Conservation (phyloP, 1,140 invertebrate genomes). For the Drosophila ficusphila region DNA sequence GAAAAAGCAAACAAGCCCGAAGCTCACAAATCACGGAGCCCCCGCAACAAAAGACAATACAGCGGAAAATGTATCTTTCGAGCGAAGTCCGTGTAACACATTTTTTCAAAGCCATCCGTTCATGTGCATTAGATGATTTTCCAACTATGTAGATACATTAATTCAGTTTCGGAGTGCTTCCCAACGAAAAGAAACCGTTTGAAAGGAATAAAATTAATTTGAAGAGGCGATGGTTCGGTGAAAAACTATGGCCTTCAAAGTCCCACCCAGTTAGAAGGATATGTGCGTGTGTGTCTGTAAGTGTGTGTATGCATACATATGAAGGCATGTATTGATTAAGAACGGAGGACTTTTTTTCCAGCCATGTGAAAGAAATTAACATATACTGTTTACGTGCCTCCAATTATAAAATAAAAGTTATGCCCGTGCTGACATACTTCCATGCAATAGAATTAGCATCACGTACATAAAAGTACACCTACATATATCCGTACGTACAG, state of each 20-base stretch:
- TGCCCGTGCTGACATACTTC: constrained; percentile 26
- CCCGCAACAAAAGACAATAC: constrained; percentile 36
- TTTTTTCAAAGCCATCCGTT: constrained; percentile 34
- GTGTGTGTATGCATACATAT: constrained; percentile 49
- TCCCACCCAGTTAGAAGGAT: constrained; percentile 53
- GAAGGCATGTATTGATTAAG: constrained; percentile 36
- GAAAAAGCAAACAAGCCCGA: constrained; percentile 6
- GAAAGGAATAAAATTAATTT: constrained; percentile 18
- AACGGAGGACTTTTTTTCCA: constrained; percentile 14
- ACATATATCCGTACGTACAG: constrained; percentile 10
- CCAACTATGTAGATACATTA: constrained; percentile 22
- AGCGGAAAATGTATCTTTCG: constrained; percentile 51
- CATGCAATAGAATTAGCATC: not conserved
- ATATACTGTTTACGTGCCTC: constrained; percentile 34
- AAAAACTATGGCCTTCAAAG: constrained; percentile 56
- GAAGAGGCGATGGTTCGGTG: constrained; percentile 35
- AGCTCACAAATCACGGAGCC: constrained; percentile 11
- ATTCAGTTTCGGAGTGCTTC: constrained; percentile 9
- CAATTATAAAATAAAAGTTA: constrained; percentile 36
- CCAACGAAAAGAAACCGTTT: not conserved
- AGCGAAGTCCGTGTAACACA: constrained; percentile 47
- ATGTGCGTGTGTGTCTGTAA: constrained; percentile 20
- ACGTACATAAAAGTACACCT: constrained; percentile 1
- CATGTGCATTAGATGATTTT: constrained; percentile 12
- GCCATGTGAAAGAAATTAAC: constrained; percentile 35